A percentile compares a stretch with the other conserved stretches of the same genome.
Evolutionary conservation across 2,797 vertebrate genomes (phyloP).

Genomic region (Onychomys arenicola): DNA sequence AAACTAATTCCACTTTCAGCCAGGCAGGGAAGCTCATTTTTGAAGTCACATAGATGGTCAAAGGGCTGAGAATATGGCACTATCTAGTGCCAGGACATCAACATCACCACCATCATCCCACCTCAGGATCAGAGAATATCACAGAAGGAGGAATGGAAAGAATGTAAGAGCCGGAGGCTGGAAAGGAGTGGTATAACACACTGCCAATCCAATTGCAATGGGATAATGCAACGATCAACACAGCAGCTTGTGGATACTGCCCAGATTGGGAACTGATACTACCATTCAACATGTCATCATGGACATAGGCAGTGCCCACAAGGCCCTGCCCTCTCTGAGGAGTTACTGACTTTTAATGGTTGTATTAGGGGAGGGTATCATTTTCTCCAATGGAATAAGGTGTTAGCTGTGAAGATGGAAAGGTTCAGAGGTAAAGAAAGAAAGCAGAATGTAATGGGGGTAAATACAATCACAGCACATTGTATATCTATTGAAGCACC

Average conservation of each 20-base stretch:
- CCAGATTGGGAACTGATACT: neutral
- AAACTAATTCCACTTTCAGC: neutral
- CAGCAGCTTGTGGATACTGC: neutral
- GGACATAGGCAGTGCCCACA: neutral
- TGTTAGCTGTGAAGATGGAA: neutral
- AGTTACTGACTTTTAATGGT: neutral
- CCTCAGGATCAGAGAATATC: neutral
- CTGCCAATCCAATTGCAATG: neutral
- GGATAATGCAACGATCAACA: neutral
- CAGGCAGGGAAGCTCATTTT: neutral
- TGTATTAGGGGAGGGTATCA: neutral
- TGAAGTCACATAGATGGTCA: too few relatives aligned
- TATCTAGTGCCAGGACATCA: neutral
- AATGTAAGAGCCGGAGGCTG: neutral
- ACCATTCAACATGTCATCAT: neutral
- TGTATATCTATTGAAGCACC: neutral
- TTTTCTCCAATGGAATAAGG: neutral
- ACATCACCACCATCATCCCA: neutral
- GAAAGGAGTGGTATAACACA: neutral
- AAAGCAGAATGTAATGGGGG: neutral
- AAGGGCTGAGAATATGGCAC: neutral
- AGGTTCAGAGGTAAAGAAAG: neutral
- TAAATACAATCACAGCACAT: neutral
- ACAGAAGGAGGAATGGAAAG: neutral
- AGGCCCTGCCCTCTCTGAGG: neutral